Base-by-base conservation (phyloP, 2,888 invertebrate species). In the Tetrapedia diversipes region DNA sequence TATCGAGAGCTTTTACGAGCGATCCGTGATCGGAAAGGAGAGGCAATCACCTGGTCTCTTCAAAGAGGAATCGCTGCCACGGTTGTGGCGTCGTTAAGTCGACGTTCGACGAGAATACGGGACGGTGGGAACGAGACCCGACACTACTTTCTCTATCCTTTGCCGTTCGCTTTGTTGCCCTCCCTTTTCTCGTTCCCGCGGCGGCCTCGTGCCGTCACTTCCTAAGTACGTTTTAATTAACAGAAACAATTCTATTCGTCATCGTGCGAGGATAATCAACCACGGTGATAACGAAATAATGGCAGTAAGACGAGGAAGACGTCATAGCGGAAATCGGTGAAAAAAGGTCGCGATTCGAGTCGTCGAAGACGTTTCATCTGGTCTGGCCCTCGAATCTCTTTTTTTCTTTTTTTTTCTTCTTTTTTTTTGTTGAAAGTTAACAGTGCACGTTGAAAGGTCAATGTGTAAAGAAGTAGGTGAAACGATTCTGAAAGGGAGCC, bases 201-300 rank as follows among this genome's bases (percentile, higher is more conserved):
- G n/a, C n/a, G n/a, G n/a, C 29, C 29, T 27, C 47, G 27, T 61
- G 59, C 39, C 57, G 59, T 73, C 57, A 53, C 51, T 41, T 24
- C 24, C 78, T 81, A 85, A 87, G 77, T 82, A 77, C 82, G 85
- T 87, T 89, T 89, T 87, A 88, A 89, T 89, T 88, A 84, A 85
- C 82, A 82, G 77, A 63, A 84, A 86, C 85, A 86, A 86, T 82
- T 80, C 79, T 56, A 22, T 77, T n/a, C n/a, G n/a, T 80, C 71
- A 79, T 59, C 77, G 69, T 80, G 77, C 74, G n/a, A 79, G 75
- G 69, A 75, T 83, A 81, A 84, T 86, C 81, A 79, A 67, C 60
- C 59, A 61, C 75, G n/a, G n/a, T n/a, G 83, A 80, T 83, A 84
- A 85, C 81, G 85, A 83, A 81, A 78, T n/a, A 77, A 49, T 14